Evolutionary conservation across 2,797 vertebrate species (phyloP).

Genomic region (Botia almorhae): DNA sequence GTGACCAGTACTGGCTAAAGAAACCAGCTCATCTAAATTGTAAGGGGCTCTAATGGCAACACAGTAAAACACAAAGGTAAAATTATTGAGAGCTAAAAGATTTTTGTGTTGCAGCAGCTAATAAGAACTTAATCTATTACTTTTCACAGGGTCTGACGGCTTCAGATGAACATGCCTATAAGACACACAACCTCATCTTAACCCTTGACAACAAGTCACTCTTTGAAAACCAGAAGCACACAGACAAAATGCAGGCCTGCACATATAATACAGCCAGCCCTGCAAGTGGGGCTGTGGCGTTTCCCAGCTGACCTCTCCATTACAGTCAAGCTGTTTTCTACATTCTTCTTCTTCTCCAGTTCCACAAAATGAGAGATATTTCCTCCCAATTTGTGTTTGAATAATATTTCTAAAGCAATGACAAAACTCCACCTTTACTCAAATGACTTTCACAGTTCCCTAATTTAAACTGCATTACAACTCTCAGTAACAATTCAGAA

Average conservation of each 20-base stretch:
- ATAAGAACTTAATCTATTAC: slow-evolving; percentile 66
- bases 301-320: slow-evolving; percentile 63
- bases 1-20: slow-evolving; percentile 78
- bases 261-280: slow-evolving; percentile 66
- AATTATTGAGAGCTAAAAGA: slow-evolving; percentile 75
- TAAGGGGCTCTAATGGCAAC: slow-evolving; percentile 74
- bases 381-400: slow-evolving; percentile 58
- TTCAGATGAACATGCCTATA: slow-evolving; percentile 71
- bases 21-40: slow-evolving; percentile 67
- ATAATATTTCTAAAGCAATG: slow-evolving; percentile 63
- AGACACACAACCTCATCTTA: slow-evolving; percentile 74
- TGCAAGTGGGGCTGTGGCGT: slow-evolving; percentile 71
- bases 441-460: slow-evolving; percentile 49
- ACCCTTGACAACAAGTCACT: slow-evolving; percentile 59
- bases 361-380: slow-evolving; percentile 42
- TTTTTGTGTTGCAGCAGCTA: slow-evolving; percentile 69
- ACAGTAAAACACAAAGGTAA: slow-evolving; percentile 72
- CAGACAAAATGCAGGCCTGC: slow-evolving; percentile 68
- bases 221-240: slow-evolving; percentile 65
- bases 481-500: slow-evolving; percentile 63
- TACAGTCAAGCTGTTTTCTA: slow-evolving; percentile 54
- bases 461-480: slow-evolving; percentile 11
- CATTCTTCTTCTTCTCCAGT: slow-evolving; percentile 58
- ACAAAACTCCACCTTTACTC: slow-evolving; percentile 62
- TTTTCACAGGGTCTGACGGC: slow-evolving; percentile 65